These are phyloP conservation scores for Eretmochelys imbricata DNA, from an alignment of 2,113 vertebrate species.

Conservation along the genomic window DNA sequence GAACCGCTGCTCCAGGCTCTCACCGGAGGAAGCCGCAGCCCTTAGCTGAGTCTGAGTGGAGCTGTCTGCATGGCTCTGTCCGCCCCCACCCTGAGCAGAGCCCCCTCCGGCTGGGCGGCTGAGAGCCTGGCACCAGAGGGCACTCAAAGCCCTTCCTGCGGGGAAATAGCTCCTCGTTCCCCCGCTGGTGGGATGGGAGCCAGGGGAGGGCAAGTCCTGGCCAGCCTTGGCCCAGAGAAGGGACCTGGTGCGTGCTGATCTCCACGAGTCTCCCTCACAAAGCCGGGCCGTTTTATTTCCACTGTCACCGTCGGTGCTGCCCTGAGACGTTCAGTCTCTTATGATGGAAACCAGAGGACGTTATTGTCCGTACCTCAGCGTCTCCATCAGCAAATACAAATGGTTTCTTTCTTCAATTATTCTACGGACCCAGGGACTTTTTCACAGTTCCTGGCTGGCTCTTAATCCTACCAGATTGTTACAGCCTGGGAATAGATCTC, in stretches of 20 bases:
- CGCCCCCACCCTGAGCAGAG: too few relatives aligned
- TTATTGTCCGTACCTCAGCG: not conserved
- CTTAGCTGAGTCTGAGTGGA: too few relatives aligned
- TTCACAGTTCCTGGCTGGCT: not conserved
- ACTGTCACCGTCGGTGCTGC: not conserved
- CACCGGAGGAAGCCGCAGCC: too few relatives aligned
- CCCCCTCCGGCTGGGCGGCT: too few relatives aligned
- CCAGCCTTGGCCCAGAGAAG: not conserved
- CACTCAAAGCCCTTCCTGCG: not conserved
- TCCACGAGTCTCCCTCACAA: not conserved
- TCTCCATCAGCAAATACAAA: not conserved
- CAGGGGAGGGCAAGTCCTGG: not conserved
- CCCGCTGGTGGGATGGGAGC: not conserved
- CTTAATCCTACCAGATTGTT: not conserved
- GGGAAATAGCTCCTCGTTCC: not conserved
- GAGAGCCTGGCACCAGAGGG: not conserved
- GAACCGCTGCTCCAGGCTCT: too few relatives aligned
- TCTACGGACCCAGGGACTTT: not conserved
- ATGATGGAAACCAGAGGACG: not conserved
- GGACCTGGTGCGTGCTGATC: not conserved
- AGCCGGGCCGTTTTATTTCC: not conserved
- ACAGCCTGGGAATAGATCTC: not conserved
- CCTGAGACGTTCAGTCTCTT: not conserved
- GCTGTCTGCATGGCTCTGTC: too few relatives aligned
- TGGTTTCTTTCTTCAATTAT: not conserved